A percentile compares a stretch with the other conserved stretches of the same genome.
Evolutionary conservation across 2,113 vertebrate genomes (phyloP).

Genomic region (Canis aureus): DNA sequence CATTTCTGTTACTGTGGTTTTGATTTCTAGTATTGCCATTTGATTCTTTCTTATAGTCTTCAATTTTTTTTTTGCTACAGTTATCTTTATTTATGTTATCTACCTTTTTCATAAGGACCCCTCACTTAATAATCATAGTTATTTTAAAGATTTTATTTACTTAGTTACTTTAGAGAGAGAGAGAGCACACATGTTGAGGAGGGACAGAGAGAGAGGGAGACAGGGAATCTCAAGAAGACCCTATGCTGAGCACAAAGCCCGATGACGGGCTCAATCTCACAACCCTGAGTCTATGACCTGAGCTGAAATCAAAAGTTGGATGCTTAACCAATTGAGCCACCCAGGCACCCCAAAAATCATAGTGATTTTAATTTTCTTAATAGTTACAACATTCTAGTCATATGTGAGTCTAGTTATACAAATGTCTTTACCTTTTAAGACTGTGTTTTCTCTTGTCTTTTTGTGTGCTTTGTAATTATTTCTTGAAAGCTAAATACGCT

Average conservation of each 20-base stretch:
- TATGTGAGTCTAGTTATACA: not conserved
- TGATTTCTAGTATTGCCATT: not conserved
- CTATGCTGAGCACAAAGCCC: not conserved
- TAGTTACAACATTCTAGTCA: not conserved
- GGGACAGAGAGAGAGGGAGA: not conserved
- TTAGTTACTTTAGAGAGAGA: not conserved
- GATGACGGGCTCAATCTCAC: not conserved
- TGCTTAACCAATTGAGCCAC: not conserved
- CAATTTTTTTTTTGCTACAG: not conserved
- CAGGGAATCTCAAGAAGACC: not conserved
- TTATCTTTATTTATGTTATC: not conserved
- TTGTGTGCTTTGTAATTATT: not conserved
- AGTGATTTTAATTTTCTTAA: not conserved
- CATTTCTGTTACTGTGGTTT: not conserved
- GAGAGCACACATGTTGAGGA: not conserved
- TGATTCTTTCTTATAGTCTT: not conserved
- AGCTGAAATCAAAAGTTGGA: not conserved
- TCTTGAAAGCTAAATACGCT: not conserved
- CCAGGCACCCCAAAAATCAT: not conserved
- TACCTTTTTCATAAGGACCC: not conserved
- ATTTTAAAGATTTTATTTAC: not conserved
- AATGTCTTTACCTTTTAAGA: not conserved
- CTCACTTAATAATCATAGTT: not conserved
- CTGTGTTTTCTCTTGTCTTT: not conserved
- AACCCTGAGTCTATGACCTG: not conserved